Evolutionary conservation across 2,797 vertebrate species (phyloP).

Genomic region (Melanotaenia pygmaea): DNA sequence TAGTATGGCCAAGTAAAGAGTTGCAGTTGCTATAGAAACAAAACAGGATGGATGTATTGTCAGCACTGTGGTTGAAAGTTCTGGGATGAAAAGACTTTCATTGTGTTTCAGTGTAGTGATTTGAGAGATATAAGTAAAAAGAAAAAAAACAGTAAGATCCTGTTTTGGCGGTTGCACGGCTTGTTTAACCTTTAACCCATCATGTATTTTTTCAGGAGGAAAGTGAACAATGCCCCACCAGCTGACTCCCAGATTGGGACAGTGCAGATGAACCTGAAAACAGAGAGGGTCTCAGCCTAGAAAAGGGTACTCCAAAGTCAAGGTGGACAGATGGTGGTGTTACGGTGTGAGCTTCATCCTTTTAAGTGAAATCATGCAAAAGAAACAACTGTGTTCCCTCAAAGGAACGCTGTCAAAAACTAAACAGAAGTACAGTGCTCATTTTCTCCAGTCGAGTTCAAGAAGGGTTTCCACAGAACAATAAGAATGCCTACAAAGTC

Average conservation of each 20-base stretch:
- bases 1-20: constrained; percentile 56
- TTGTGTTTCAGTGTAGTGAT: constrained; percentile 63
- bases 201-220: constrained; percentile 72
- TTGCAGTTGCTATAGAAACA: constrained; percentile 81
- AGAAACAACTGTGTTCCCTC: constrained; percentile 68
- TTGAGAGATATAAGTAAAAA: constrained; percentile 56
- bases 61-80: constrained; percentile 51
- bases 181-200: constrained; percentile 78
- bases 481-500: constrained; percentile 56
- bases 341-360: constrained; percentile 60
- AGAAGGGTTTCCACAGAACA: constrained; percentile 34
- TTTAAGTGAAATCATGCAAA: constrained; percentile 77
- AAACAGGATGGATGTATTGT: constrained; percentile 79
- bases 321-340: constrained; percentile 79
- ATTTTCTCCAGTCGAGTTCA: constrained; percentile 49
- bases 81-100: constrained; percentile 64
- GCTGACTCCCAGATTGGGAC: constrained; percentile 70
- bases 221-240: constrained; percentile 72
- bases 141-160: constrained; percentile 71
- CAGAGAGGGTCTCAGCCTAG: constrained; percentile 58
- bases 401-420: constrained; percentile 57
- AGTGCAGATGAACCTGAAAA: constrained; percentile 74
- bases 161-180: constrained; percentile 72
- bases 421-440: constrained; percentile 48
- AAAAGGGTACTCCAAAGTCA: constrained; percentile 71